Conservation (phyloP, 2,888 invertebrate species). For the Orthosia gothica region DNA sequence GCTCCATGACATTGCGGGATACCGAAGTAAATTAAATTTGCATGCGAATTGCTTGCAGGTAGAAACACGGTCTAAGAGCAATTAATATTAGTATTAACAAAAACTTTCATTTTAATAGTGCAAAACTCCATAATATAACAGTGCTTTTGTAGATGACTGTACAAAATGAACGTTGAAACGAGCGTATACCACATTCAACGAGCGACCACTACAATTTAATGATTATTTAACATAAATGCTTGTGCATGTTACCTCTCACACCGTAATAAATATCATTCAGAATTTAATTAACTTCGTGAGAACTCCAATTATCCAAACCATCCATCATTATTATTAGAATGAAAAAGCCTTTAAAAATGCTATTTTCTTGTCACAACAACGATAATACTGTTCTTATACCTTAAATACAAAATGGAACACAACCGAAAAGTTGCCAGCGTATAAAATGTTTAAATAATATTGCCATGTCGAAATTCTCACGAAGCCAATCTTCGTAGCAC, state of each 20-base stretch:
- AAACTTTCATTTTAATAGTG: conserved; percentile 12
- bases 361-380: conserved; percentile 61
- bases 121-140: conserved; percentile 26
- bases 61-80: not conserved
- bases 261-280: conserved; percentile 65
- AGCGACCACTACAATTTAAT: conserved; percentile 65
- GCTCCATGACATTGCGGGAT: too few relatives aligned
- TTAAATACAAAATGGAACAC: conserved; percentile 58
- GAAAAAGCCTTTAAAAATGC: conserved; percentile 18
- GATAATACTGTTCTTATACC: conserved; percentile 66
- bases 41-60: too few relatives aligned
- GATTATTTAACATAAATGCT: conserved; percentile 71
- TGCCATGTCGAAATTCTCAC: conserved; percentile 64
- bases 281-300: conserved; percentile 67
- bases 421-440: conserved; percentile 53
- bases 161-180: conserved; percentile 63
- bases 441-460: conserved; percentile 39
- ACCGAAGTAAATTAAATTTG: too few relatives aligned
- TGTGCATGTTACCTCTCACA: conserved; percentile 73
- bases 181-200: conserved; percentile 68
- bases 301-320: conserved; percentile 33
- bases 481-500: conserved; percentile 66
- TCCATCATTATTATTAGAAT: not conserved
- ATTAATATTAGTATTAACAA: conserved; percentile 17
- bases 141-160: conserved; percentile 61